phyloP scores from a whole-genome alignment of 2,888 invertebrate genomes.

The Labia minor region DNA sequence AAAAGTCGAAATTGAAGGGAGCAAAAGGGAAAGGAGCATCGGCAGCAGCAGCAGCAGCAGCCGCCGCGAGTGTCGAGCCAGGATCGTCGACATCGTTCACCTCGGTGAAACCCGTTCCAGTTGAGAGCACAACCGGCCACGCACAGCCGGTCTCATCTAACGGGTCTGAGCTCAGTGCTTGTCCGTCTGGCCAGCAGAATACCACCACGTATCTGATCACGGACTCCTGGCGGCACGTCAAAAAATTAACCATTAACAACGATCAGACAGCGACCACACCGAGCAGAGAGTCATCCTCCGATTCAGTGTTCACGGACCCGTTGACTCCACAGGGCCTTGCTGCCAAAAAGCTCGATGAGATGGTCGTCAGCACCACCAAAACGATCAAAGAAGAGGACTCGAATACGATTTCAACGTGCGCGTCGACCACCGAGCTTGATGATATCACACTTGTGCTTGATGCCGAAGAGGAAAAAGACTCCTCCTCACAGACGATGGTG shows the following conservation, averaged over 20 bases:
- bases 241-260: conserved; percentile 30
- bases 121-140: conserved; percentile 19
- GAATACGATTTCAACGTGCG: conserved; percentile 25
- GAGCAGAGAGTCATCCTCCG: conserved; percentile 52
- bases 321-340: conserved; percentile 42
- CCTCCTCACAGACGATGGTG: conserved; percentile 14
- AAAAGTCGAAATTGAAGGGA: background rate
- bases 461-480: conserved; percentile 1
- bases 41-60: background rate
- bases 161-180: conserved; percentile 15
- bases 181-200: background rate
- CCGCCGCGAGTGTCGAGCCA: background rate
- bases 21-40: background rate
- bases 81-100: background rate
- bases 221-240: conserved; percentile 37
- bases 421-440: conserved; percentile 37
- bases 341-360: conserved; percentile 22
- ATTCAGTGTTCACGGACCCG: conserved; percentile 66
- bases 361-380: conserved; percentile 17
- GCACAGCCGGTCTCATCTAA: conserved; percentile 18
- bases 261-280: conserved; percentile 28
- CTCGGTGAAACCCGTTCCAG: conserved; percentile 19
- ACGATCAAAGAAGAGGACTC: conserved; percentile 24
- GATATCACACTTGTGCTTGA: conserved; percentile 21
- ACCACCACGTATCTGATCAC: conserved; percentile 32